phyloP scores from a whole-genome alignment of 2,888 invertebrate genomes.

The Nemapogon koenigi region DNA sequence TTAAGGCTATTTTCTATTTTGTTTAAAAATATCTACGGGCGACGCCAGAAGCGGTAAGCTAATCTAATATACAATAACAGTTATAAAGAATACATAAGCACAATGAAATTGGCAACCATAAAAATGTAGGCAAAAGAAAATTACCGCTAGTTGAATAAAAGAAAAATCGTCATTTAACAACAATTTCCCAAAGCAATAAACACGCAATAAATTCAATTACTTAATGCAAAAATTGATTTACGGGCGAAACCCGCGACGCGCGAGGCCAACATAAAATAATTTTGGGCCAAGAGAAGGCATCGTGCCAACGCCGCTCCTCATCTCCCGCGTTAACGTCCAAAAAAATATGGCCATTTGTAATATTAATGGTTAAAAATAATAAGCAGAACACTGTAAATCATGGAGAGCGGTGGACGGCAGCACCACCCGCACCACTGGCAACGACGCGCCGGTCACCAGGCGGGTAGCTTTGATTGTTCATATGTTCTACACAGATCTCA shows the following conservation, averaged over 20 bases:
- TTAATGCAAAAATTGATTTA: conserved; percentile 60
- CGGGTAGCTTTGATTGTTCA: conserved; percentile 2
- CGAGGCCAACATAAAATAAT: conserved; percentile 42
- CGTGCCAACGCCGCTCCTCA: conserved; percentile 40
- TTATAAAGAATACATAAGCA: no score
- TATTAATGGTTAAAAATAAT: conserved; percentile 60
- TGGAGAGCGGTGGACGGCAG: conserved; percentile 17
- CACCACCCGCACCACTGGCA: conserved; percentile 27
- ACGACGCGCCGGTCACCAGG: no score
- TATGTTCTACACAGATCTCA: no score
- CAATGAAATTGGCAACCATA: no score
- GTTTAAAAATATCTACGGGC: no score
- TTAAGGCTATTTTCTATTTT: no score
- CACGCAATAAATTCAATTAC: conserved; percentile 58
- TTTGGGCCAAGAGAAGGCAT: conserved; percentile 38
- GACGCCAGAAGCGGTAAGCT: no score
- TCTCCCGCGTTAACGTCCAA: conserved; percentile 21
- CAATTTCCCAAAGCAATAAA: conserved; percentile 54
- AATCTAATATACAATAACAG: no score
- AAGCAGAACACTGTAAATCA: conserved; percentile 44
- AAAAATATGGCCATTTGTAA: conserved; percentile 42
- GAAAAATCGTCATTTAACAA: conserved; percentile 43
- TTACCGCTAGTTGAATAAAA: conserved; percentile 15
- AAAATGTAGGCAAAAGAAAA: background rate
- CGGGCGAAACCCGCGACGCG: conserved; percentile 26